These are phyloP conservation scores for Hyperopisus bebe DNA, from an alignment of 2,113 vertebrate species.

Conservation along the genomic window DNA sequence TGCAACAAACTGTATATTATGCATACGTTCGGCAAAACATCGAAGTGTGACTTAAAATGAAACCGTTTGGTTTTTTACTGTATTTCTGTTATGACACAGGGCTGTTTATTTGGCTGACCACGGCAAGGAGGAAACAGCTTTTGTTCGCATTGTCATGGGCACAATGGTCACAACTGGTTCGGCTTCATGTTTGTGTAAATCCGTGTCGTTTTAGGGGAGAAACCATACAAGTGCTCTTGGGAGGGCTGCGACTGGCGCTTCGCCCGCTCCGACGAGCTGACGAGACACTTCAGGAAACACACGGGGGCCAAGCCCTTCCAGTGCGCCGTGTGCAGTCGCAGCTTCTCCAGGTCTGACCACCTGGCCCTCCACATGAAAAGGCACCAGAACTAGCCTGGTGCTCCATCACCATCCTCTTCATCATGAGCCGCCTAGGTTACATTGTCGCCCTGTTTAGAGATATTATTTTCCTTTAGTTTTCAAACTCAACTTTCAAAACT, in stretches of 20 bases:
- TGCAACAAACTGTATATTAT: not conserved
- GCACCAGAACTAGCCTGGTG: constrained; percentile 75
- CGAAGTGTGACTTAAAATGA: not conserved
- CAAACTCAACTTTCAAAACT: not conserved
- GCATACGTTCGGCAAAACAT: not conserved
- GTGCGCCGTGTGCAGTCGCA: constrained; percentile 84
- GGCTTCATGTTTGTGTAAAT: not conserved
- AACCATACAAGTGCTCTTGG: constrained; percentile 93
- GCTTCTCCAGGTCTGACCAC: constrained; percentile 95
- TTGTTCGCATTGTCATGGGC: not conserved
- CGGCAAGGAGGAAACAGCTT: not conserved
- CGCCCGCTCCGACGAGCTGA: constrained; percentile 92
- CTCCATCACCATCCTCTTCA: constrained; percentile 2
- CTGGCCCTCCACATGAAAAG: constrained; percentile 97
- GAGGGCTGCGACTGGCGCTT: constrained; percentile 96
- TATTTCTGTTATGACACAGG: not conserved
- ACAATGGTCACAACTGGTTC: not conserved
- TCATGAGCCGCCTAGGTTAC: not conserved
- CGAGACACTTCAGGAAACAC: constrained; percentile 95
- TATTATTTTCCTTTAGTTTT: not conserved
- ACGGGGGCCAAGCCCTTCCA: constrained; percentile 94
- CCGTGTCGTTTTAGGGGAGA: constrained; percentile 72
- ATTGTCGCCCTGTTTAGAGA: not conserved
- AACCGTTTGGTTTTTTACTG: not conserved
- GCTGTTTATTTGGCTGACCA: not conserved